Percentiles rank a stretch among this genome's conserved stretches.
Evolutionary conservation across 2,888 invertebrate genomes (phyloP).

Genomic region (Rhagium mordax): DNA sequence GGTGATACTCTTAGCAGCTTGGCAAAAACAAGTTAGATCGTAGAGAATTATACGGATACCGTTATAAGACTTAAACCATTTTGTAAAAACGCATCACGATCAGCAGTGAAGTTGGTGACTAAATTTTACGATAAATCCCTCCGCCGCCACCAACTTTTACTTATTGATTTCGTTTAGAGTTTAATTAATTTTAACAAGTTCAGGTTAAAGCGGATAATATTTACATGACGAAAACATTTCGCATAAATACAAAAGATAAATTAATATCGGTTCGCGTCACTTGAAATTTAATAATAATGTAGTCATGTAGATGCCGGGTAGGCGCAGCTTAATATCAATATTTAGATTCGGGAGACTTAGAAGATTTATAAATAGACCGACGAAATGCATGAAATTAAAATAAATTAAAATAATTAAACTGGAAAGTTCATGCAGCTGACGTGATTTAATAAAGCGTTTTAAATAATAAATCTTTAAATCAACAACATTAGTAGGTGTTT

Average conservation of each 20-base stretch:
- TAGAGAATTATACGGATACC: background rate
- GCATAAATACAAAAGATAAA: background rate
- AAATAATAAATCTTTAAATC: conserved; percentile 9
- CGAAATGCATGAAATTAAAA: conserved; percentile 1
- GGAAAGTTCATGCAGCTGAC: background rate
- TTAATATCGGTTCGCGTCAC: background rate
- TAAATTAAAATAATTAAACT: conserved; percentile 20
- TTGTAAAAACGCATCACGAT: no score
- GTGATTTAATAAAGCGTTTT: conserved; percentile 8
- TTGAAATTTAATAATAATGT: background rate
- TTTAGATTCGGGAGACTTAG: background rate
- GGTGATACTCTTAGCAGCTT: background rate
- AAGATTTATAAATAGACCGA: background rate
- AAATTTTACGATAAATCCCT: no score
- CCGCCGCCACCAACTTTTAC: background rate
- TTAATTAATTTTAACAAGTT: background rate
- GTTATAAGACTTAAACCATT: background rate
- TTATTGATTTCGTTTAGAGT: background rate
- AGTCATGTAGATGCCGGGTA: background rate
- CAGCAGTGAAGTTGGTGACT: no score
- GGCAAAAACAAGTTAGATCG: background rate
- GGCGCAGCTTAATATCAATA: background rate
- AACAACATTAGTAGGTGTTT: conserved; percentile 1
- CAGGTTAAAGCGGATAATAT: background rate
- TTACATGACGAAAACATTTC: background rate